These are phyloP conservation scores for Umimayanthus kanabou DNA, from an alignment of 92 coral and sea anemone genomes.

Conservation along the genomic window DNA sequence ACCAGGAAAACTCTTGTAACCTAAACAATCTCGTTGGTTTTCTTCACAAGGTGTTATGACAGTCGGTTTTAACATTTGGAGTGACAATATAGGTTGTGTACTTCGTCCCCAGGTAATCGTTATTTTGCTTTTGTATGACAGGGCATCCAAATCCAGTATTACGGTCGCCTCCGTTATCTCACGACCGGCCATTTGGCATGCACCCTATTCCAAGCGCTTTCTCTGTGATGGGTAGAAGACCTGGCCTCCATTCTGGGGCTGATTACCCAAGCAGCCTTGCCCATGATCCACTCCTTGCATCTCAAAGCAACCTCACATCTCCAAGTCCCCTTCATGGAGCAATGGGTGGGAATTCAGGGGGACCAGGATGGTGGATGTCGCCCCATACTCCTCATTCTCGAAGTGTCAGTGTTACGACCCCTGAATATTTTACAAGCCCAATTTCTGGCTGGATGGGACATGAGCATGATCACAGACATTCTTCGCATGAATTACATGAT, in stretches of 20 bases:
- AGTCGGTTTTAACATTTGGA: neutral
- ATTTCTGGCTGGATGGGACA: constrained; percentile 88
- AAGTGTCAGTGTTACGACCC: constrained; percentile 64
- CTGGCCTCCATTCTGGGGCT: constrained; percentile 69
- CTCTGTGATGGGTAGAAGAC: constrained; percentile 96
- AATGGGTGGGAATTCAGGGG: constrained; percentile 69
- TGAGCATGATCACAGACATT: constrained; percentile 86
- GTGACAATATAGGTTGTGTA: neutral
- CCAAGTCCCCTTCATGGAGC: constrained; percentile 85
- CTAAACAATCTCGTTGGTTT: constrained; percentile 31
- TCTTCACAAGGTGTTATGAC: neutral
- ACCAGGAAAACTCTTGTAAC: constrained; percentile 48
- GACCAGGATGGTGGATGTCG: constrained; percentile 97
- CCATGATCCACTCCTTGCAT: constrained; percentile 83
- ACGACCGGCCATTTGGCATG: constrained; percentile 93
- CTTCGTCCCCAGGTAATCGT: constrained; percentile 17
- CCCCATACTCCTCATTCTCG: constrained; percentile 84
- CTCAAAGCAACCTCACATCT: constrained; percentile 76
- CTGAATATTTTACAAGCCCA: constrained; percentile 85
- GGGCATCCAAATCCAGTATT: constrained; percentile 91
- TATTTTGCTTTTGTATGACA: constrained; percentile 50
- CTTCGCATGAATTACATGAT: constrained; percentile 69
- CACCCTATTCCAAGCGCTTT: constrained; percentile 84
- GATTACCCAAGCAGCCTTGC: constrained; percentile 67
- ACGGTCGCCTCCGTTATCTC: constrained; percentile 97